Evolutionary conservation across 2,797 vertebrate genomes (phyloP).

Genomic region (Erpetoichthys calabaricus): DNA sequence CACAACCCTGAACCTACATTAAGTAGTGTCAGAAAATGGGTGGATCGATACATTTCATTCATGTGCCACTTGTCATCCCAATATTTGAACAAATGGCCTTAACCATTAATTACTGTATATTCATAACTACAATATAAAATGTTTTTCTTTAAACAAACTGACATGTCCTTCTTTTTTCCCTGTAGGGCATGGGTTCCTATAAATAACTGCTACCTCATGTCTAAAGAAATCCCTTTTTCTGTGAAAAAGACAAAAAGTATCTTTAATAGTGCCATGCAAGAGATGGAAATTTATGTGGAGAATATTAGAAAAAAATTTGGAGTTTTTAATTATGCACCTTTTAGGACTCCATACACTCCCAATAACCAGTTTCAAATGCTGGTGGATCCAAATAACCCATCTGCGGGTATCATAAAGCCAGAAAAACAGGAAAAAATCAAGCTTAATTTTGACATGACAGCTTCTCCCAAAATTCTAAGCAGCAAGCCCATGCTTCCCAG

Average conservation of each 20-base stretch:
- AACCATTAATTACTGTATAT: no score
- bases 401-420: conserved; percentile 72
- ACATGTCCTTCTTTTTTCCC: conserved; percentile 18
- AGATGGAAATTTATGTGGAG: conserved; percentile 97
- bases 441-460: conserved; percentile 89
- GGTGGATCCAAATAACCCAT: conserved; percentile 74
- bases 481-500: conserved; percentile 70
- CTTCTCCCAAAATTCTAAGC: conserved; percentile 87
- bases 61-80: no score
- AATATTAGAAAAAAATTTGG: conserved; percentile 91
- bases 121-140: no score
- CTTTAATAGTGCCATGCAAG: conserved; percentile 98
- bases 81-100: no score
- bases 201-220: conserved; percentile 99
- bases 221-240: conserved; percentile 98
- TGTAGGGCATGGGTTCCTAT: conserved; percentile 93
- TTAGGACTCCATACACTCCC: conserved; percentile 89
- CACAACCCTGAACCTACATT: no score
- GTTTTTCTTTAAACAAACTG: neutral
- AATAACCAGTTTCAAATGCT: conserved; percentile 96
- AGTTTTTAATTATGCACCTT: conserved; percentile 96
- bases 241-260: conserved; percentile 99
- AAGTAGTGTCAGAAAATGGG: no score
- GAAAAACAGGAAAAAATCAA: conserved; percentile 90
- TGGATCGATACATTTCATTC: no score